A percentile compares a stretch with the other conserved stretches of the same genome.
Evolutionary conservation across 2,797 vertebrate genomes (phyloP).

Genomic region (Gouania willdenowi): DNA sequence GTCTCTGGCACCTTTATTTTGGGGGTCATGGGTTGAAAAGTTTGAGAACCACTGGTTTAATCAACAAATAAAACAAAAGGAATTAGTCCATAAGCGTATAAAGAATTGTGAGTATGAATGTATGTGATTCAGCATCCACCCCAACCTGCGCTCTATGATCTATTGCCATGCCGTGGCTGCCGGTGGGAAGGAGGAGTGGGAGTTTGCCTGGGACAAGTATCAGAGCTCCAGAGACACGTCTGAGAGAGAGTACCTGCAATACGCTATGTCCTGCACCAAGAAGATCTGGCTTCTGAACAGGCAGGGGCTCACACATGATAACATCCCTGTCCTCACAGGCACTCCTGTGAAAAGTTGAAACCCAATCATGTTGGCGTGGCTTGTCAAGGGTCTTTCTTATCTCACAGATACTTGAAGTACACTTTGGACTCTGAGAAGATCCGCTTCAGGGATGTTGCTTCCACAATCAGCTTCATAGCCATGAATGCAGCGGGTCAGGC

Average conservation of each 20-base stretch:
- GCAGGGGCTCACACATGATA: conserved; percentile 19
- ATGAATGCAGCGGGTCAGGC: conserved; percentile 79
- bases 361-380: too few relatives aligned
- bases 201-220: conserved; percentile 81
- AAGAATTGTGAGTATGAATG: not conserved
- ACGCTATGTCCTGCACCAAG: conserved; percentile 81
- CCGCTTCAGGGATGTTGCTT: conserved; percentile 76
- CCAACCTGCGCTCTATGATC: conserved; percentile 81
- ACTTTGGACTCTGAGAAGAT: conserved; percentile 78
- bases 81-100: not conserved
- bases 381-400: too few relatives aligned
- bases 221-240: conserved; percentile 42
- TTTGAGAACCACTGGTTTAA: too few relatives aligned
- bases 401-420: conserved; percentile 84
- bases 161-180: conserved; percentile 85
- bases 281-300: conserved; percentile 86
- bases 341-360: not conserved
- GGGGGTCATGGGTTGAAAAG: too few relatives aligned
- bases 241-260: conserved; percentile 79
- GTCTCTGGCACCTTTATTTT: too few relatives aligned
- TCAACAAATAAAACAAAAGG: too few relatives aligned
- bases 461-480: conserved; percentile 75
- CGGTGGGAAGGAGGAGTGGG: conserved; percentile 79
- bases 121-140: conserved; percentile 64
- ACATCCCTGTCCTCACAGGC: not conserved